These are phyloP conservation scores for Glossosoma conforme DNA, from an alignment of 1,140 invertebrate genomes.

Conservation along the genomic window DNA sequence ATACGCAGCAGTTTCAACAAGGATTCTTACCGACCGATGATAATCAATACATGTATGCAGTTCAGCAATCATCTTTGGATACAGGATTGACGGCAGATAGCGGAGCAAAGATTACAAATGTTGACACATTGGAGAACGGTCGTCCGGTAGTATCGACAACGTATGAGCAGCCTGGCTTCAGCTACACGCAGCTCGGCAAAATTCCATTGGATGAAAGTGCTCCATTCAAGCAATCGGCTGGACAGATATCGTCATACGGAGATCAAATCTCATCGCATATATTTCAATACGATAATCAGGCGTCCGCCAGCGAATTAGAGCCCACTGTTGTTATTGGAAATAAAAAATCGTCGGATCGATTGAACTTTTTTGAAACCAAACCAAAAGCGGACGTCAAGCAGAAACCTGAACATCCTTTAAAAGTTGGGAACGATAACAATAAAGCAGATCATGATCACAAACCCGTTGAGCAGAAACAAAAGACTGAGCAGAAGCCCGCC, in stretches of 20 bases:
- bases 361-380: too few relatives aligned
- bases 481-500: neutral
- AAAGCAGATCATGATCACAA: neutral
- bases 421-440: neutral
- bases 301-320: constrained; percentile 15
- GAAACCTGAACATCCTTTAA: neutral
- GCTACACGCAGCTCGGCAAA: constrained; percentile 21
- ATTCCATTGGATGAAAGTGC: constrained; percentile 16
- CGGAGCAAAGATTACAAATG: neutral
- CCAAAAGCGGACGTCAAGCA: neutral
- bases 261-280: constrained; percentile 16
- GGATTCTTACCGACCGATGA: constrained; percentile 9
- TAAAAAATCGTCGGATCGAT: too few relatives aligned
- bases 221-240: constrained; percentile 10
- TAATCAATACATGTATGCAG: constrained; percentile 11
- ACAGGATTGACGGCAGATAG: constrained; percentile 3
- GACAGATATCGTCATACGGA: constrained; percentile 21
- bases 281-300: constrained; percentile 16
- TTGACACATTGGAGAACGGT: constrained; percentile 4
- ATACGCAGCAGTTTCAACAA: constrained; percentile 3
- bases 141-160: constrained; percentile 5
- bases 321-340: neutral
- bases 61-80: constrained; percentile 5
- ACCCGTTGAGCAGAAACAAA: constrained; percentile 6
- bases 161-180: constrained; percentile 21